Base-by-base conservation (phyloP, 2,113 vertebrate species). In the Prunella fulvescens region DNA sequence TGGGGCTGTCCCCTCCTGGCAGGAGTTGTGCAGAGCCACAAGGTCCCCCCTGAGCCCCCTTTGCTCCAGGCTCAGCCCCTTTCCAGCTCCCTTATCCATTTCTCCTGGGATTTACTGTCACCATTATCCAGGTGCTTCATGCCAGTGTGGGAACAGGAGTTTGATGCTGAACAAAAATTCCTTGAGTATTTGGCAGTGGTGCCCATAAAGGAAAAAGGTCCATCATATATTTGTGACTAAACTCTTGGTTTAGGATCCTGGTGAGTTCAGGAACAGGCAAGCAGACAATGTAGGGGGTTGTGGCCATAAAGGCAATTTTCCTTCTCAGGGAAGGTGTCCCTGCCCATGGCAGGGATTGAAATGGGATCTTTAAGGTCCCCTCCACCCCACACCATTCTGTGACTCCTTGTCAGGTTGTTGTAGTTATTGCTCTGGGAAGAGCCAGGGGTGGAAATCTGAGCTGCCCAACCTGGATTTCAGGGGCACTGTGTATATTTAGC, bases 251-350 rank as follows among this genome's bases (percentile, higher is more conserved):
- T 69, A 12, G 14, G 35, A 5, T 29, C 45, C 81, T 31, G n/a
- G 22, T 33, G 40, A 64, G 45, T 33, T 64, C 48, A 33, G 19
- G 12, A 45, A 2, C 1, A 13, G 57, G 24, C 51, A 60, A 10
- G 44, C 39, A 67, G 39, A 14, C 18, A 23, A 0, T 0, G 0
- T 0, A 9, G 28, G 31, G 19, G 8, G 6, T 44, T 47, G 47
- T 66, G 81, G 35, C 54, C 35, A 1, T 44, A 19, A 51, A 42
- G 29, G 9, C 4, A 28, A 6, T n/a, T 82, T 54, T 48, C 54
- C 25, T 37, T 69, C 40, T 19, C 6, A 4, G 7, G 7, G 25
- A 24, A 60, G 13, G 7, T 67, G 22, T 48, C 42, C 31, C 11
- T 18, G 57, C 40, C 65, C 13, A 1, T 22, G 74, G 29, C 74